Evolutionary conservation across 2,797 vertebrate species (phyloP), one percentile per base, ranked within the genome.

Genomic region (Pteropus rufus): DNA sequence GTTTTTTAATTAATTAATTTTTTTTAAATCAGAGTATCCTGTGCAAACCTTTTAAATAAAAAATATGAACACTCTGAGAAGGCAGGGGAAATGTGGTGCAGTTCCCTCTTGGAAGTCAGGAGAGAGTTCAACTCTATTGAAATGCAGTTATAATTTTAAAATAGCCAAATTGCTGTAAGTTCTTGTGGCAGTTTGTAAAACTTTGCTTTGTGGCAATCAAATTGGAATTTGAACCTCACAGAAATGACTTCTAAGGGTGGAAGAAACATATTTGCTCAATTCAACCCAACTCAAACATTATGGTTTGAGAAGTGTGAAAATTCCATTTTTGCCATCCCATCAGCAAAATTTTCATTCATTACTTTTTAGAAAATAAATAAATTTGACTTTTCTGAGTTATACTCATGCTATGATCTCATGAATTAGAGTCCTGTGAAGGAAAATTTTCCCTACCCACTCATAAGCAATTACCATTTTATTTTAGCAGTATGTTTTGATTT

Each of bases 401-500:
- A 41, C 34, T 92, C 46, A 49, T 46, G 26, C 46, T 80, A 62
- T 62, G 4, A 75, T 90, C 49, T 91, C 52, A 93, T 90, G 69
- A 90, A 92, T 88, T 84, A n/a, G 62, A 92, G 49, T 26, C 39
- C 7, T 44, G 10, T 26, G 31, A 82, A 88, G 73, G 18, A 49
- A 87, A 2, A 39, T 69, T 82, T 85, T 69, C 29, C 54, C 52
- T 93, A 62, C 75, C 82, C 44, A 89, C 31, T 89, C 65, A 73
- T 19, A 19, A 56, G 26, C 67, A 93, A 84, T 93, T 93, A 70
- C 3, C 36, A 65, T 12, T 79, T 96, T 84, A 76, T 93, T 95
- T 96, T 95, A 69, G 23, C n/a, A 54, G 9, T 10, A 65, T 79
- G 69, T 94, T 96, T 95, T 88, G 44, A 79, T 96, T 89, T 96